Percentiles rank a stretch among this genome's conserved stretches.
Conservation (phyloP, 2,888 invertebrate genomes). For the Polylopha cassiicola region DNA sequence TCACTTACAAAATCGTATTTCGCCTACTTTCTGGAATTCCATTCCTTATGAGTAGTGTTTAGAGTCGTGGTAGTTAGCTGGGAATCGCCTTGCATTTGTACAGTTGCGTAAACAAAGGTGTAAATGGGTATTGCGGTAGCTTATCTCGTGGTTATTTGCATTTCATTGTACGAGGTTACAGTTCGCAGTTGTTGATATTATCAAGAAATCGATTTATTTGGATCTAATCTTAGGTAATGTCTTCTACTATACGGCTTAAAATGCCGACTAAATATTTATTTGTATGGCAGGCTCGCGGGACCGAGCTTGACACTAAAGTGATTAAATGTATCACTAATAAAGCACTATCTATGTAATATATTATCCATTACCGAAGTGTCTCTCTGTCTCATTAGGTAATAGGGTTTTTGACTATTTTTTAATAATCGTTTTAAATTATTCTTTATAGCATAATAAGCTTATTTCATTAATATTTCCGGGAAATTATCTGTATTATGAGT, state of each 20-base stretch:
- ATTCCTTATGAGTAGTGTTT: constrained; percentile 6
- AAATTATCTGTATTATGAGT: no score
- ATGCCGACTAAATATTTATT: no score
- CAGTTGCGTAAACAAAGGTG: constrained; percentile 27
- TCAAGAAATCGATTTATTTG: constrained; percentile 20
- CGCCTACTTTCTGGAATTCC: constrained; percentile 10
- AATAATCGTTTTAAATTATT: no score
- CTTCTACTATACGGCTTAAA: no score
- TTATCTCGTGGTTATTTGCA: constrained; percentile 23
- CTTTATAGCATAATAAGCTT: no score
- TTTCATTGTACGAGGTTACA: constrained; percentile 18
- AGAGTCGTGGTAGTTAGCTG: constrained; percentile 5
- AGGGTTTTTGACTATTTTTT: no score
- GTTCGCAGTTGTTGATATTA: constrained; percentile 22
- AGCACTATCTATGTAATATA: constrained; percentile 14
- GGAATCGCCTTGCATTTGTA: constrained; percentile 17
- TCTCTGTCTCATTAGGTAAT: constrained; percentile 18
- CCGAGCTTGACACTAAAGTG: constrained; percentile 8
- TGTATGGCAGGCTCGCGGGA: no score
- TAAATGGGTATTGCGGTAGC: constrained; percentile 21
- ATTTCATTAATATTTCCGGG: no score
- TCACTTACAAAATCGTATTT: constrained; percentile 5
- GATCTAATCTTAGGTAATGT: no score
- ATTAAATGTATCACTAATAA: constrained; percentile 15
- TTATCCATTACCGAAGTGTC: constrained; percentile 15